Percentiles rank a stretch among this genome's conserved stretches.
phyloP scores from a whole-genome alignment of 2,113 vertebrate species.

The Petrocephalus microphthalmus region DNA sequence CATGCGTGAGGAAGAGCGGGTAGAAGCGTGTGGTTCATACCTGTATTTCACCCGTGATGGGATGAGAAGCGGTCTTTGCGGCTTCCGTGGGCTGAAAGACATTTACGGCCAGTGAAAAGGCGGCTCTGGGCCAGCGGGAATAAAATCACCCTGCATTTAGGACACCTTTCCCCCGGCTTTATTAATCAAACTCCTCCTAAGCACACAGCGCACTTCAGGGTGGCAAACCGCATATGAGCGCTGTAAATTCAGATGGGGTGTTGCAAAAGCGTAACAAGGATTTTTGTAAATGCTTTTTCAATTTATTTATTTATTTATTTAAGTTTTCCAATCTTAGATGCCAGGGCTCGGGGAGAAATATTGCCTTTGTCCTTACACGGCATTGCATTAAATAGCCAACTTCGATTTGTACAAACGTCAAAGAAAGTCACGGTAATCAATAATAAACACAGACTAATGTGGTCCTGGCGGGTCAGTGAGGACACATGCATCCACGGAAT shows the following conservation, averaged over 20 bases:
- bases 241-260: neutral
- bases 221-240: neutral
- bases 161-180: neutral
- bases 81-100: conserved; percentile 69
- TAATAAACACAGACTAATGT: neutral
- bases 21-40: conserved; percentile 48
- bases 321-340: neutral
- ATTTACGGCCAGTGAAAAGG: neutral
- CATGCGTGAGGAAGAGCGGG: neutral
- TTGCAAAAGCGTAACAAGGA: neutral
- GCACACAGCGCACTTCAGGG: neutral
- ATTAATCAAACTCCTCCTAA: neutral
- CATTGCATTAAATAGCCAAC: neutral
- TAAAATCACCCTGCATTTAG: neutral
- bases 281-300: neutral
- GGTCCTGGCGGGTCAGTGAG: neutral
- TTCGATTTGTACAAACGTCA: neutral
- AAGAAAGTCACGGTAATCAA: neutral
- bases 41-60: conserved; percentile 96
- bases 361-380: neutral
- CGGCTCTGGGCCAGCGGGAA: neutral
- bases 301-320: neutral
- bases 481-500: neutral
- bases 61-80: conserved; percentile 69
- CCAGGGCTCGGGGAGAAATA: neutral